Percentiles rank a stretch among this genome's conserved stretches.
These are phyloP conservation scores for Cololabis saira DNA, from an alignment of 2,113 vertebrate species.

Conservation along the genomic window DNA sequence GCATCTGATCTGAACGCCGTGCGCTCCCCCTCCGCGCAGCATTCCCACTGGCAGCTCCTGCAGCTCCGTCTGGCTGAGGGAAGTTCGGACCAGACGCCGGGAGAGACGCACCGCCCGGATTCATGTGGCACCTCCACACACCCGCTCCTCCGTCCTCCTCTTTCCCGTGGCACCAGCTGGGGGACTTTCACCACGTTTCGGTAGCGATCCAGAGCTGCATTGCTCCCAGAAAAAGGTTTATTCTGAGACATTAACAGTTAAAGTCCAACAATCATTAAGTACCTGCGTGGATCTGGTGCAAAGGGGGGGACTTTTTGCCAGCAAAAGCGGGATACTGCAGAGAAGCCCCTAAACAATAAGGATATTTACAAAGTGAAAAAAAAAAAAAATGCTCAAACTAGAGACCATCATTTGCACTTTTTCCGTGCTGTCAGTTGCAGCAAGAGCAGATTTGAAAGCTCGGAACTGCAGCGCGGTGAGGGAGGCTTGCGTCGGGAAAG, in stretches of 20 bases:
- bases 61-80: conserved; percentile 35
- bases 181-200: conserved; percentile 36
- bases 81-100: conserved; percentile 64
- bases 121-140: conserved; percentile 62
- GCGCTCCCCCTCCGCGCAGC: conserved; percentile 52
- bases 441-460: conserved; percentile 83
- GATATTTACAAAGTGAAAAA: conserved; percentile 62
- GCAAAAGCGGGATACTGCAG: conserved; percentile 39
- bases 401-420: conserved; percentile 80
- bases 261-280: conserved; percentile 52
- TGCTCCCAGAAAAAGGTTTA: conserved; percentile 38
- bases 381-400: conserved; percentile 77
- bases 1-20: conserved; percentile 53
- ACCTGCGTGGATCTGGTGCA: conserved; percentile 65
- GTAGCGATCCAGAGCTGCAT: conserved; percentile 10
- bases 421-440: conserved; percentile 76
- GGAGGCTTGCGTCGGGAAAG: conserved; percentile 86
- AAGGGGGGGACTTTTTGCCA: conserved; percentile 43
- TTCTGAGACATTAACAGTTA: conserved; percentile 44
- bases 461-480: conserved; percentile 91
- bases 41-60: conserved; percentile 48
- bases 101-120: conserved; percentile 51
- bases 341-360: conserved; percentile 33
- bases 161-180: conserved; percentile 18
- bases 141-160: conserved; percentile 22